phyloP scores from a whole-genome alignment of 2,888 invertebrate species.

The Cheilosia urbana region DNA sequence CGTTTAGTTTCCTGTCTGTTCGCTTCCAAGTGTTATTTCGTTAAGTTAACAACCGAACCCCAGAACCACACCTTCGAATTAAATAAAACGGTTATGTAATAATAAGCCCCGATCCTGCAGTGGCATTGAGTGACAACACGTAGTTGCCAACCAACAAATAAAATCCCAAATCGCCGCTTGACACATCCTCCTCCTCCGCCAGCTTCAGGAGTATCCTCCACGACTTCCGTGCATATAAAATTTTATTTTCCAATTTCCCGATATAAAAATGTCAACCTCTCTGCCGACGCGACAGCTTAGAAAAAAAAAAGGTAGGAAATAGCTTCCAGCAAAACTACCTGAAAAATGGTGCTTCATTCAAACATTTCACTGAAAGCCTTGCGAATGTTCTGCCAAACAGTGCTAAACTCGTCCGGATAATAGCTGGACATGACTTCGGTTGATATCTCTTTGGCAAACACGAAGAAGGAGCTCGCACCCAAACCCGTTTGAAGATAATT shows the following conservation, averaged over 20 bases:
- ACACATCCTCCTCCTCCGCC: constrained; percentile 30
- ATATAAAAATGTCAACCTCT: constrained; percentile 19
- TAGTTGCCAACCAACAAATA: constrained; percentile 50
- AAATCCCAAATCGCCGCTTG: constrained; percentile 36
- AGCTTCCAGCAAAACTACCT: constrained; percentile 32
- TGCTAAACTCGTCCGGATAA: constrained; percentile 24
- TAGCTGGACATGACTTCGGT: constrained; percentile 33
- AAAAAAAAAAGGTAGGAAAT: constrained; percentile 34
- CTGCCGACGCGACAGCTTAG: not conserved
- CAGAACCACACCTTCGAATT: constrained; percentile 39
- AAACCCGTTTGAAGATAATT: constrained; percentile 25
- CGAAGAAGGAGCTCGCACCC: not conserved
- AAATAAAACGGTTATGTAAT: constrained; percentile 54
- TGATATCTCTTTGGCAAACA: constrained; percentile 20
- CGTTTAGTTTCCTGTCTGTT: constrained; percentile 14
- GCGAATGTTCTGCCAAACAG: constrained; percentile 26
- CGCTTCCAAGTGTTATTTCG: constrained; percentile 29
- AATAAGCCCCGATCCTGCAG: not conserved
- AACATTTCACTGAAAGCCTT: constrained; percentile 25
- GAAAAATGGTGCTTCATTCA: constrained; percentile 28
- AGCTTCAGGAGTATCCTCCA: constrained; percentile 2
- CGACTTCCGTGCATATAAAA: constrained; percentile 56
- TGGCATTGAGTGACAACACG: constrained; percentile 49
- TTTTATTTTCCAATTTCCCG: constrained; percentile 73
- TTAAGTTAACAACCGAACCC: constrained; percentile 37